phyloP scores from a whole-genome alignment of 2,113 vertebrate genomes.

The Mustela lutreola region DNA sequence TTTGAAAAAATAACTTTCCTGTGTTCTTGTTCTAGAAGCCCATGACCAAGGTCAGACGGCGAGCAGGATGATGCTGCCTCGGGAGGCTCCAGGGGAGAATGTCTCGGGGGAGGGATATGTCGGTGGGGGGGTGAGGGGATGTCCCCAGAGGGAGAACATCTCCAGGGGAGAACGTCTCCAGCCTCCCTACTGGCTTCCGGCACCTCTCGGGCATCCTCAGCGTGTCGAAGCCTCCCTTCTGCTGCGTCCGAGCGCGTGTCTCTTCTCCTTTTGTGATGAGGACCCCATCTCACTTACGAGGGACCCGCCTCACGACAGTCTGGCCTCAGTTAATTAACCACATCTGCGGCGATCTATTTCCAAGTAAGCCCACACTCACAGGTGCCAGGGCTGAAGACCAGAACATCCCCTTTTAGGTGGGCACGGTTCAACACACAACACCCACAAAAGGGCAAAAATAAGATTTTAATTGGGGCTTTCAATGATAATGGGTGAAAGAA shows the following conservation, averaged over 20 bases:
- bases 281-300: too few relatives aligned
- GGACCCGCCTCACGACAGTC: too few relatives aligned
- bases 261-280: background rate
- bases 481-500: too few relatives aligned
- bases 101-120: background rate
- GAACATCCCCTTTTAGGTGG: background rate
- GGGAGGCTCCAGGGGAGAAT: background rate
- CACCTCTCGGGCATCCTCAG: fast-evolving
- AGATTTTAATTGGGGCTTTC: background rate
- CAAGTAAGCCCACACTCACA: background rate
- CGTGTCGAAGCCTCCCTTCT: background rate
- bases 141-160: too few relatives aligned
- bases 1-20: too few relatives aligned
- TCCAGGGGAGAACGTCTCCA: background rate
- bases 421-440: too few relatives aligned
- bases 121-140: background rate
- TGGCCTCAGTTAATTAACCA: background rate
- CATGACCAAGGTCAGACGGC: background rate
- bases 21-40: background rate
- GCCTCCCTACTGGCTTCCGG: background rate
- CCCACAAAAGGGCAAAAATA: background rate
- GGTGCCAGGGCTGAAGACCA: background rate
- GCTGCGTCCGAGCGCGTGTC: background rate
- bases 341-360: background rate
- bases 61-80: fast-evolving